Percentiles rank a stretch among this genome's conserved stretches.
These are phyloP conservation scores for Thaleichthys pacificus DNA, from an alignment of 2,797 vertebrate species.

Conservation along the genomic window DNA sequence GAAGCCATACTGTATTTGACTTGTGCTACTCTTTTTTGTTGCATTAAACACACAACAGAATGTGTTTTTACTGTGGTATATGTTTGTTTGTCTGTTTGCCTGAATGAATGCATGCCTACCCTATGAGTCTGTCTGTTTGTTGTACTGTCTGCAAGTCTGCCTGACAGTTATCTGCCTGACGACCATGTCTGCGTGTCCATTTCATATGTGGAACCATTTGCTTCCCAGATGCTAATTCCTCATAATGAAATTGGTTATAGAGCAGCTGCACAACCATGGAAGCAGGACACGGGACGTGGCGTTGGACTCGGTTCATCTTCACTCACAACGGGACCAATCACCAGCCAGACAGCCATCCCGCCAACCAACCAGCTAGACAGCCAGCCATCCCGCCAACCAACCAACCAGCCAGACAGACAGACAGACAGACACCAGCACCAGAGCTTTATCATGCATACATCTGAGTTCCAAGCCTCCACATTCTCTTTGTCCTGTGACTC, in stretches of 20 bases:
- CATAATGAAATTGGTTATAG: conserved; percentile 21
- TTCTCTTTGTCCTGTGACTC: too few species aligned
- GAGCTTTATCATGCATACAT: too few species aligned
- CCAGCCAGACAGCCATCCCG: too few species aligned
- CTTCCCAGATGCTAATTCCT: conserved; percentile 39
- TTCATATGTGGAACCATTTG: conserved; percentile 27
- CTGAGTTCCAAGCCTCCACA: too few species aligned
- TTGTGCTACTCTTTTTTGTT: background rate
- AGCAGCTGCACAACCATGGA: background rate
- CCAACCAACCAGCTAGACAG: too few species aligned
- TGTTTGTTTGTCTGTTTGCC: background rate
- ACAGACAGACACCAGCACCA: too few species aligned
- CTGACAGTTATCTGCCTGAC: background rate
- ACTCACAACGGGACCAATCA: conserved; percentile 10
- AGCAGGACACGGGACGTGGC: conserved; percentile 19
- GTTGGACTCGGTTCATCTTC: conserved; percentile 25
- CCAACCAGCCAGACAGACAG: too few species aligned
- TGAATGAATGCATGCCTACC: background rate
- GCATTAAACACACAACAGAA: background rate
- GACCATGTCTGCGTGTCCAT: conserved; percentile 6
- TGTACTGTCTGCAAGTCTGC: background rate
- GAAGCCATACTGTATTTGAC: background rate
- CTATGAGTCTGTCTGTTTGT: background rate
- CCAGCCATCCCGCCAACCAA: too few species aligned
- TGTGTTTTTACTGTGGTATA: background rate